Conservation (phyloP, 2,113 vertebrate species). For the Paratilapia polleni region DNA sequence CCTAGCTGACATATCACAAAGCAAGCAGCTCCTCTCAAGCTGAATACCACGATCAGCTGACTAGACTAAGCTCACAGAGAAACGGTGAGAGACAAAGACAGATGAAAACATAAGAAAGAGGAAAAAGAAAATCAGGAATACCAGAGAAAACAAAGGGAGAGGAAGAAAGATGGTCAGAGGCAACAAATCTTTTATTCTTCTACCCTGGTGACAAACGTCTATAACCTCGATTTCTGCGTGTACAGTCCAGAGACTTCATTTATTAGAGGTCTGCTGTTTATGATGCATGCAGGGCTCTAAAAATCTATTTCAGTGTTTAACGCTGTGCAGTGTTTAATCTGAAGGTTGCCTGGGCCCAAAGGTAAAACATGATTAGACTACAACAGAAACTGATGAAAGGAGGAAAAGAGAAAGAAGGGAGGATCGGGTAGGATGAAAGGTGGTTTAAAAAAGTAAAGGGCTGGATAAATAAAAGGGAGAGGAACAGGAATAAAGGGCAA, state of each 20-base stretch:
- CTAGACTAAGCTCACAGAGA: constrained; percentile 6
- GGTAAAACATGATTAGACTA: constrained; percentile 55
- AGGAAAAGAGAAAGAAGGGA: neutral
- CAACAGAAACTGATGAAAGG: constrained; percentile 47
- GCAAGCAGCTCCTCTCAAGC: neutral
- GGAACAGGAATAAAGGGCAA: constrained; percentile 35
- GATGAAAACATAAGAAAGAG: neutral
- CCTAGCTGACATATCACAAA: constrained; percentile 28
- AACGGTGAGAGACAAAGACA: neutral
- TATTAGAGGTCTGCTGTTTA: neutral
- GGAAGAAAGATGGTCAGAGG: neutral
- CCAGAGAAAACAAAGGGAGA: neutral
- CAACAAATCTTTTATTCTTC: constrained; percentile 7
- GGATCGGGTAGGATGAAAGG: constrained; percentile 13
- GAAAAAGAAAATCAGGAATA: neutral
- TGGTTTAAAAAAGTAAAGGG: constrained; percentile 7
- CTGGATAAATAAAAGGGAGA: constrained; percentile 18
- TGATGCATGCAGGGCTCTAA: constrained; percentile 12
- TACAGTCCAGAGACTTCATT: neutral
- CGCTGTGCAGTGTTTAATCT: constrained; percentile 19
- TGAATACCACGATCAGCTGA: constrained; percentile 17
- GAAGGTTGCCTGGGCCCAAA: constrained; percentile 47
- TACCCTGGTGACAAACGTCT: constrained; percentile 1
- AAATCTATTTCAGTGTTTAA: constrained; percentile 11
- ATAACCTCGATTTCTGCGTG: neutral